Conservation (phyloP, 2,113 vertebrate species). For the Coptodon rendalli region DNA sequence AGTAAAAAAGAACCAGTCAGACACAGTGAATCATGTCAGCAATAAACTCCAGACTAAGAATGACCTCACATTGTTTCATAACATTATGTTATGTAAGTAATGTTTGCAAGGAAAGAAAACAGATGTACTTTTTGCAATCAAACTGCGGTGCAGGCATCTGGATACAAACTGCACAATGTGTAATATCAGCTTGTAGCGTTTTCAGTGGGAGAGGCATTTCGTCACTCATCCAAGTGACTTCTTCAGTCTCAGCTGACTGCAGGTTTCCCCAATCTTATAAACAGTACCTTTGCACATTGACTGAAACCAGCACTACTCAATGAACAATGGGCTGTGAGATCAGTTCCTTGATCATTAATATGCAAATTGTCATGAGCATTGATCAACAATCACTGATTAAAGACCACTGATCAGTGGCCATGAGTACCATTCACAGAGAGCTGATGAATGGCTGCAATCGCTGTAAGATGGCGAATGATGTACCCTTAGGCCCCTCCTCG, state of each 20-base stretch:
- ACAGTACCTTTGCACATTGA: not conserved
- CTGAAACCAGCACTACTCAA: not conserved
- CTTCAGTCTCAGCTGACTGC: not conserved
- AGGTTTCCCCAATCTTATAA: not conserved
- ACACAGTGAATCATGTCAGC: not conserved
- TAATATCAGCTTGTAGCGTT: not conserved
- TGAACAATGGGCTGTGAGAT: not conserved
- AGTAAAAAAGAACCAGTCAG: not conserved
- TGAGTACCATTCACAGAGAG: not conserved
- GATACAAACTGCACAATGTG: not conserved
- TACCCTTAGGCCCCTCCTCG: not conserved
- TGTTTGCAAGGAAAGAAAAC: not conserved
- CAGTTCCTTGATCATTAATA: not conserved
- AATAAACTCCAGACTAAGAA: not conserved
- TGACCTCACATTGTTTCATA: not conserved
- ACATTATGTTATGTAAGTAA: not conserved
- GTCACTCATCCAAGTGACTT: not conserved
- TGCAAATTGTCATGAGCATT: not conserved
- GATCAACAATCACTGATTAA: not conserved
- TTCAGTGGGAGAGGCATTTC: not conserved
- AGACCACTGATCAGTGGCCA: not conserved
- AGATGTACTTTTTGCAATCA: not conserved
- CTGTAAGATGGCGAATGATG: not conserved
- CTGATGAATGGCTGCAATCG: not conserved
- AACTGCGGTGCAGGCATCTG: not conserved